phyloP scores from a whole-genome alignment of 2,888 invertebrate species.

The Tetranychus truncatus region DNA sequence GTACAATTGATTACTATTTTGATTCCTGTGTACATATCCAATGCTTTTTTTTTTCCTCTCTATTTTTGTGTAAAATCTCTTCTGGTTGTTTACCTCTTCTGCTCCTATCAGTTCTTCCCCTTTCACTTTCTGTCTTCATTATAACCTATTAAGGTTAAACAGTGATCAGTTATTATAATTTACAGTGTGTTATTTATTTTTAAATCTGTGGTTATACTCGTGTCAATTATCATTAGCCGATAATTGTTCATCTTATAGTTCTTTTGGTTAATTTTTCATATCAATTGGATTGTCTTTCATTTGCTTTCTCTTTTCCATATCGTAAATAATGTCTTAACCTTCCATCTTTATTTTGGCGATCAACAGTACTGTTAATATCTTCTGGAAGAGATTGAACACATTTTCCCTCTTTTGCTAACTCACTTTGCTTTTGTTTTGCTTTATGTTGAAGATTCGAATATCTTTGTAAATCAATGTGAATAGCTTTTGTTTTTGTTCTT shows the following conservation, averaged over 20 bases:
- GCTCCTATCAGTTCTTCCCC: too few species aligned
- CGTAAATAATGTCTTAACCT: background rate
- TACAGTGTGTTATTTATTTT: background rate
- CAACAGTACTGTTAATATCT: background rate
- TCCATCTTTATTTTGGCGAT: background rate
- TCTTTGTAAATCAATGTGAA: background rate
- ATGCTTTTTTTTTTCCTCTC: background rate
- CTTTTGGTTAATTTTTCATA: background rate
- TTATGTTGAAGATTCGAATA: background rate
- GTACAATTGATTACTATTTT: background rate
- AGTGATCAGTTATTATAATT: background rate
- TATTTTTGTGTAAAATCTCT: background rate
- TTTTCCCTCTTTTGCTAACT: background rate
- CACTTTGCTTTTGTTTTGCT: background rate
- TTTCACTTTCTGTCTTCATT: background rate
- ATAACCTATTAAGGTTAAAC: background rate
- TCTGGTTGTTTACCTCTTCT: background rate
- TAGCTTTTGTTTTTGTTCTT: too few species aligned
- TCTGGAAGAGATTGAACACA: background rate
- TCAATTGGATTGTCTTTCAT: background rate
- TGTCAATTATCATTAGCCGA: background rate
- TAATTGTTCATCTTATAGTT: background rate
- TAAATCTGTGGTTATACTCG: background rate
- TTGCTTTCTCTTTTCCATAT: background rate
- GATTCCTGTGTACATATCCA: background rate